These are phyloP conservation scores for Hirtodrosophila cameraria DNA, from an alignment of 2,888 invertebrate genomes.

Conservation along the genomic window DNA sequence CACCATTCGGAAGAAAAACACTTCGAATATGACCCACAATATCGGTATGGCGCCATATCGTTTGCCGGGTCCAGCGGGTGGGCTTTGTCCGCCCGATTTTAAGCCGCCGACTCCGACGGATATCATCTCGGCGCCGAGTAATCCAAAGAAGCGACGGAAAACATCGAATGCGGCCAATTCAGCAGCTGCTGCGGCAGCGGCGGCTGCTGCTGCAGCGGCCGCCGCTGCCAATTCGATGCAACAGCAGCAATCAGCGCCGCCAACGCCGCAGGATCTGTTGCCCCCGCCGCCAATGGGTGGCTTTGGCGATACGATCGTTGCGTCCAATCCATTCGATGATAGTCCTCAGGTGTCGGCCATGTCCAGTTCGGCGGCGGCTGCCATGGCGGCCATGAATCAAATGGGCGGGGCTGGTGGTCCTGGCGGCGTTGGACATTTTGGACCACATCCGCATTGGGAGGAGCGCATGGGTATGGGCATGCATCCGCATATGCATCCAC, in stretches of 20 bases:
- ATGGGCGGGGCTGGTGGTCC: slow-evolving; percentile 84
- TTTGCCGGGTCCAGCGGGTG: slow-evolving; percentile 87
- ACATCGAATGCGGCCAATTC: slow-evolving; percentile 87
- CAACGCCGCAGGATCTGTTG: slow-evolving; percentile 89
- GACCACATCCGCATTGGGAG: slow-evolving; percentile 83
- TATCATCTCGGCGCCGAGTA: slow-evolving; percentile 91
- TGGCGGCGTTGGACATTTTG: slow-evolving; percentile 71
- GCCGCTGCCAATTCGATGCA: slow-evolving; percentile 85
- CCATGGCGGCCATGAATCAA: slow-evolving; percentile 87
- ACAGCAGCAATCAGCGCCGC: slow-evolving; percentile 89
- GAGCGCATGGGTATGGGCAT: slow-evolving; percentile 85
- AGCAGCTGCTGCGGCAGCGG: slow-evolving; percentile 85
- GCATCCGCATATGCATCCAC: slow-evolving; percentile 90
- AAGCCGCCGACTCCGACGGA: slow-evolving; percentile 88
- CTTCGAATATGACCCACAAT: slow-evolving; percentile 89
- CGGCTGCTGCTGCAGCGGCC: slow-evolving; percentile 82
- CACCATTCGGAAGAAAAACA: slow-evolving; percentile 84
- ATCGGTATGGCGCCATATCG: slow-evolving; percentile 92
- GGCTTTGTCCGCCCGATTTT: slow-evolving; percentile 89
- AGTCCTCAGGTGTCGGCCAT: slow-evolving; percentile 87
- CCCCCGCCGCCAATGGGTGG: slow-evolving; percentile 93
- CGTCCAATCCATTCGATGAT: slow-evolving; percentile 97
- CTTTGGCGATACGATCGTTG: slow-evolving; percentile 96
- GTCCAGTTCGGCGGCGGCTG: slow-evolving; percentile 83
- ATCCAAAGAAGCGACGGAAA: slow-evolving; percentile 94